Percentiles rank a stretch among this genome's conserved stretches.
These are phyloP conservation scores for Manis pentadactyla DNA, from an alignment of 2,797 vertebrate species.

Conservation along the genomic window DNA sequence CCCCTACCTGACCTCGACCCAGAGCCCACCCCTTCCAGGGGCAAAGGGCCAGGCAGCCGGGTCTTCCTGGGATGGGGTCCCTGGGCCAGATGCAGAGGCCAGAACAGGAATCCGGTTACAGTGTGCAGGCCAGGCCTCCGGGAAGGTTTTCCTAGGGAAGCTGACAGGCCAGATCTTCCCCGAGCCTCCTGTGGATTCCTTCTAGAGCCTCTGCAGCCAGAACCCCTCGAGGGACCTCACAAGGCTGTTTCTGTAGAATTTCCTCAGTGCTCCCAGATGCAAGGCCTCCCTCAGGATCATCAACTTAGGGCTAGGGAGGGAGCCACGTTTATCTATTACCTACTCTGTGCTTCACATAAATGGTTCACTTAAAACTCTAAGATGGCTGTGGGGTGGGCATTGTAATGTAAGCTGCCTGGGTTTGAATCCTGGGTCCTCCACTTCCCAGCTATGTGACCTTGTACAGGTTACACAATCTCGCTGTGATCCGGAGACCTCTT, in stretches of 20 bases:
- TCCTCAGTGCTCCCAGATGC: neutral
- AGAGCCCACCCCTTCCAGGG: conserved; percentile 65
- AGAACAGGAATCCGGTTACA: conserved; percentile 42
- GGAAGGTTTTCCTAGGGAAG: conserved; percentile 16
- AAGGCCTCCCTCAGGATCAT: neutral
- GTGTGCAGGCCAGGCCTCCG: neutral
- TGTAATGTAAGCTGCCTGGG: neutral
- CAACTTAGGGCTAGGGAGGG: neutral
- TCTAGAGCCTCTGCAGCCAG: neutral
- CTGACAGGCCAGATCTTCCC: neutral
- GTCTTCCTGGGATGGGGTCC: conserved; percentile 12
- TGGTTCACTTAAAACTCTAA: neutral
- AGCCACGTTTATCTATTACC: neutral
- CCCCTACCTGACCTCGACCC: conserved; percentile 57
- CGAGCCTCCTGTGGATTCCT: neutral
- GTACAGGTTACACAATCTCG: neutral
- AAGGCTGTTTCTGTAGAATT: neutral
- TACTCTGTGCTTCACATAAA: neutral
- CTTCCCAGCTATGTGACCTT: neutral
- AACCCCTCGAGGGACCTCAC: neutral
- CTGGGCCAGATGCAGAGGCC: conserved; percentile 51
- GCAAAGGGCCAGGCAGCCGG: conserved; percentile 66
- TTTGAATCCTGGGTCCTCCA: neutral
- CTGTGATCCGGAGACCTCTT: neutral
- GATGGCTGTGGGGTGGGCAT: neutral